Base-by-base conservation (phyloP, 2,797 vertebrate species). In the Gobio occitaniae region DNA sequence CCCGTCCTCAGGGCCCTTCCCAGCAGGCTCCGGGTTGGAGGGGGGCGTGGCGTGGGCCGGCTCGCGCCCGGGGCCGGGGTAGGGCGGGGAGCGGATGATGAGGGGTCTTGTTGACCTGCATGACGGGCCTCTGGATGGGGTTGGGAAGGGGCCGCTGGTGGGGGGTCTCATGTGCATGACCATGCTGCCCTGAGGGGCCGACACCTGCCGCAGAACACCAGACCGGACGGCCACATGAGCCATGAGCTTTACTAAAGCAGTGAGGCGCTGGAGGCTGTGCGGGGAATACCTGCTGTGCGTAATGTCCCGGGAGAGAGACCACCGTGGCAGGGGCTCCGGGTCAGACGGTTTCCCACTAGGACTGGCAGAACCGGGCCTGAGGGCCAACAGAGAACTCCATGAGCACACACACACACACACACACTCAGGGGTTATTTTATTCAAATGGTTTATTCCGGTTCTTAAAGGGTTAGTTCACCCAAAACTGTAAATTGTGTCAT, bases 311-410 rank as follows among this genome's bases (percentile, higher is more conserved):
- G 83, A 99, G 95, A 91, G 97, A 95, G 86, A 95, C 96, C 85
- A 98, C 92, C 66, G 92, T 92, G 90, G 95, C 91, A 90, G 96
- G 92, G 94, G 92, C 92, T 90, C 95, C 93, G 89, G 96, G 92
- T 94, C 97, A 80, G 97, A 96, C 0, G 96, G 92, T 90, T 99
- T 99, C 89, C 98, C 97, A 86, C 97, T 99, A 90, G 97, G 98
- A 92, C 98, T 99, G 91, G 97, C 97, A 93, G 98, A 99, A 86
- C 97, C 97, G 92, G 98, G 98, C 93, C 98, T 99, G 87, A 80
- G 65, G 0, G 6, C 76, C 13, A 16, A n/a, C 80, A 25, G 32
- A 61, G 2, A 47, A 16, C 66, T 8, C 50, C 9, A 4, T 47
- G 3, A 72, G 16, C 19, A 56, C 6, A 44, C 41, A 44, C 41